These are phyloP conservation scores for Bothrops jararaca DNA, from an alignment of 2,113 vertebrate species.

Conservation along the genomic window DNA sequence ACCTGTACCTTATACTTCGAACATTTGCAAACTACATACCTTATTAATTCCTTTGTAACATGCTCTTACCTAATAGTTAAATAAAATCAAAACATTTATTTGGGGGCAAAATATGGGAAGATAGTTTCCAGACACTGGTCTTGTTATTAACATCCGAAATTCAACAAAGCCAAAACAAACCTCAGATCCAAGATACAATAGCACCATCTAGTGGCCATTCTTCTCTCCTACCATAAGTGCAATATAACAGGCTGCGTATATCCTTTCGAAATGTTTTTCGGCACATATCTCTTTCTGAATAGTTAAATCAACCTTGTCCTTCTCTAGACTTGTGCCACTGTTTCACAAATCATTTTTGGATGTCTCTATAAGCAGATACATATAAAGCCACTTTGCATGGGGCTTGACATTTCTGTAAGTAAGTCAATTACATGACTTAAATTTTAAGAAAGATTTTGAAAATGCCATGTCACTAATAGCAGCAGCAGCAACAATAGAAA, in stretches of 20 bases:
- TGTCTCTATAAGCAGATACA: background rate
- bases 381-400: background rate
- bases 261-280: background rate
- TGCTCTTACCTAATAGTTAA: background rate
- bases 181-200: background rate
- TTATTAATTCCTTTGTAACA: background rate
- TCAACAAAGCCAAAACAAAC: background rate
- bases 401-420: background rate
- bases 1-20: background rate
- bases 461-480: background rate
- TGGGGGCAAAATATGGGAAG: background rate
- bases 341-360: background rate
- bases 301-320: background rate
- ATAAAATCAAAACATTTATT: background rate
- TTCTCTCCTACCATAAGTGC: accelerated
- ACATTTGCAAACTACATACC: background rate
- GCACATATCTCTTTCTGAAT: background rate
- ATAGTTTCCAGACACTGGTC: background rate
- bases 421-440: background rate
- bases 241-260: background rate
- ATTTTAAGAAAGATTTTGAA: background rate
- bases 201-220: conserved; percentile 52
- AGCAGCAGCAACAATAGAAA: background rate
- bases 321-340: background rate
- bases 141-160: accelerated